Evolutionary conservation across 2,113 vertebrate genomes (phyloP), one percentile per base, ranked within the genome.

Genomic region (Nycticorax nycticorax): DNA sequence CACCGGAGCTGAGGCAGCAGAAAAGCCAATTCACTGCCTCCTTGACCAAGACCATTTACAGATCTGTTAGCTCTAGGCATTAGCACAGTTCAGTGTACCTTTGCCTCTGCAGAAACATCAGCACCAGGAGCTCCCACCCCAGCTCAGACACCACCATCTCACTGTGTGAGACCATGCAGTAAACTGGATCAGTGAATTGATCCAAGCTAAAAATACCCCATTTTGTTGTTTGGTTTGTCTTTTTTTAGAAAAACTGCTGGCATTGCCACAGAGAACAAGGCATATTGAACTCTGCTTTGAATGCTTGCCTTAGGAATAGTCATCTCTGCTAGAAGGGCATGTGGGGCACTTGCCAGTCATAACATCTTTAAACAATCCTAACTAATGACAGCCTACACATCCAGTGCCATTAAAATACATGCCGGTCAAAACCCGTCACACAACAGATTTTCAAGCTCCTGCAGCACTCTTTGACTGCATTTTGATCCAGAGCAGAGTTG

Each of bases 161-260:
- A 12, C 90, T 41, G 74, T 12, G 77, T 8, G 83, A 95, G 41
- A 75, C 91, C 39, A 0, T 8, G 32, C 68, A 59, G 60, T 43
- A 89, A 63, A 91, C 83, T 12, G 68, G 53, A 95, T 73, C 75
- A 79, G 82, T 8, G 28, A 76, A 95, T 89, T 1, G 27, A 95
- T 94, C 66, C 62, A 39, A 85, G 71, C 81, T 95, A 93, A 95
- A 95, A 95, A 94, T 88, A 96, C 7, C 2, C 35, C 21, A 22
- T 94, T 95, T 87, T 56, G 79, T 63, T 93, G 69, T 63, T 79
- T 82, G 27, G 1, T 24, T 89, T 85, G 20, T 77, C 41, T 32
- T 80, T 89, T 85, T 89, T 57, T 69, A 94, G 69, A 71, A 81
- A 56, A 91, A 43, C 50, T 30, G 85, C 77, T 92, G 81, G 47